Conservation (phyloP, 2,888 invertebrate species). For the Dioctria linearis region DNA sequence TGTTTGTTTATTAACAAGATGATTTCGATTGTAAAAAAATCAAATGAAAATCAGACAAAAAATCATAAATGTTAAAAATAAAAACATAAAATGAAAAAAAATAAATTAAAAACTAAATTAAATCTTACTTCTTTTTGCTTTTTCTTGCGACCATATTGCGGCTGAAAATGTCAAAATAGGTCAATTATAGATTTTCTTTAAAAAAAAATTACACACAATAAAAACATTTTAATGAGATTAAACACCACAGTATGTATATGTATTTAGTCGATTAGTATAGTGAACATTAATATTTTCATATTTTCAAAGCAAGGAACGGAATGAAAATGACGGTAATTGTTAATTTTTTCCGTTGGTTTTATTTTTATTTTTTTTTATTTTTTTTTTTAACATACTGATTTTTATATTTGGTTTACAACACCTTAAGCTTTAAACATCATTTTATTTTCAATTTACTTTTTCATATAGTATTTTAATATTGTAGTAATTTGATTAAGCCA, state of each 20-base stretch:
- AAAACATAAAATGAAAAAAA: constrained; percentile 30
- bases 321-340: background rate
- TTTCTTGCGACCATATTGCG: constrained; percentile 93
- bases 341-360: background rate
- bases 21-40: constrained; percentile 4
- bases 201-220: constrained; percentile 11
- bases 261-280: background rate
- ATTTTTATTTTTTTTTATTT: background rate
- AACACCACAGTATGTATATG: background rate
- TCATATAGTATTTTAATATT: too few species aligned
- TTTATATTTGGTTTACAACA: too few species aligned
- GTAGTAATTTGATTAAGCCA: too few species aligned
- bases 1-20: constrained; percentile 17
- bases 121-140: constrained; percentile 98
- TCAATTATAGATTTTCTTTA: constrained; percentile 54
- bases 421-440: too few species aligned
- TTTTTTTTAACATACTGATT: background rate
- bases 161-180: constrained; percentile 67
- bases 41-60: constrained; percentile 5
- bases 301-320: background rate
- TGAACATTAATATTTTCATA: background rate
- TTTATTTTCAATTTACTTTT: too few species aligned
- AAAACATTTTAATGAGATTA: constrained; percentile 19
- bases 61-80: constrained; percentile 21
- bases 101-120: constrained; percentile 63